Base-by-base conservation (phyloP, 1,140 invertebrate genomes). In the Calliopsis andreniformis region DNA sequence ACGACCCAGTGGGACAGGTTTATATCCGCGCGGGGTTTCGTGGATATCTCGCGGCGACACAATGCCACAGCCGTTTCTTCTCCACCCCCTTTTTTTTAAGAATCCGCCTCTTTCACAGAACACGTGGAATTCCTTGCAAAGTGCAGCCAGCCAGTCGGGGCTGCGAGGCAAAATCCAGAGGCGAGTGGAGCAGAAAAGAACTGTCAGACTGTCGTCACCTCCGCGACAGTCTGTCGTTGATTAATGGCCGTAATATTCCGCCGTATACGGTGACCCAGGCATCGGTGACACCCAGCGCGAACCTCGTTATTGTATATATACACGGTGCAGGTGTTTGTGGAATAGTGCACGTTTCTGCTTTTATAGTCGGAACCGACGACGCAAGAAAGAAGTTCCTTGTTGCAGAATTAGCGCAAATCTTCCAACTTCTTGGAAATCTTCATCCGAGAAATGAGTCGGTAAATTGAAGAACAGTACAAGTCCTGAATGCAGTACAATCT, bases 161-260 rank as follows among this genome's bases (percentile, higher is more conserved):
- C 49, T 49, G 47, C 68, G 58, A 47, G 61, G 71, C 71, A 79
- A 79, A 79, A 79, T 79, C 77, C 72, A 83, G 82, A 83, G 78
- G 76, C 80, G 81, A 73, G 81, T 56, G 68, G 53, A 72, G 81
- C 82, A 71, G 77, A 75, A 83, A 83, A 77, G 77, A 70, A 83
- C 81, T 84, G 82, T 84, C 82, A 83, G 82, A 80, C 82, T 84
- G 82, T 84, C 81, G 78, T 84, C 82, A 84, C 82, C 81, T 84
- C 68, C 35, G 81, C 82, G 78, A 71, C 71, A 39, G 61, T 64
- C 82, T 84, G 82, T 84, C 82, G 82, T 84, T 84, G 82, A 84
- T 84, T 83, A 84, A 84, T 84, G 82, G 75, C 82, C 53, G 82
- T 83, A 84, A 84, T 84, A 84, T 84, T 83, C 82, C 56, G n/a